A percentile compares a stretch with the other conserved stretches of the same genome.
These are phyloP conservation scores for Cremastinae sp. DNA, from an alignment of 2,888 invertebrate genomes.

Conservation along the genomic window DNA sequence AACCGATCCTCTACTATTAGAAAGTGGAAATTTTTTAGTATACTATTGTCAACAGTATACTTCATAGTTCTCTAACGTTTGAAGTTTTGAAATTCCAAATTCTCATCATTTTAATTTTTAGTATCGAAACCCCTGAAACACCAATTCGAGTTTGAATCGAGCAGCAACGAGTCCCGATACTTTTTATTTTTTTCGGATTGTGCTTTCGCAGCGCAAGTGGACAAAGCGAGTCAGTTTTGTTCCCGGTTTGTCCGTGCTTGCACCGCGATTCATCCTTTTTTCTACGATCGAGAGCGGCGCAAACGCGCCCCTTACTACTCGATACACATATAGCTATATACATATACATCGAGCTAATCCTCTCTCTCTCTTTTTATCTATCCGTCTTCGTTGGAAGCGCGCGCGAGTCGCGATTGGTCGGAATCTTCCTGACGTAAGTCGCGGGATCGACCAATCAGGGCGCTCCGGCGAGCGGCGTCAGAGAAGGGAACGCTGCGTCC, in stretches of 20 bases:
- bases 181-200: neutral
- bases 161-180: no score
- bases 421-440: constrained; percentile 72
- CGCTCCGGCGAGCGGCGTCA: constrained; percentile 40
- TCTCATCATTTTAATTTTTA: no score
- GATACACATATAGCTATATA: neutral
- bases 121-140: no score
- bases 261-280: neutral
- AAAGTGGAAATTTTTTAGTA: no score
- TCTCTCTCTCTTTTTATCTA: constrained; percentile 6
- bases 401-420: constrained; percentile 64
- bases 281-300: constrained; percentile 3
- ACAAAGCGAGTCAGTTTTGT: neutral
- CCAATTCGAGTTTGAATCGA: no score
- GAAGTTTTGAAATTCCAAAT: no score
- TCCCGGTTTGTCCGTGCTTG: neutral
- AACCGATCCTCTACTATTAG: no score
- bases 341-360: neutral
- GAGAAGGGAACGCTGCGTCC: constrained; percentile 61
- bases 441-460: constrained; percentile 73
- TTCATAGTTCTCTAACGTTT: no score
- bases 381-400: neutral
- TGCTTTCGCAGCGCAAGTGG: neutral
- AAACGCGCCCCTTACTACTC: constrained; percentile 21
- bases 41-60: no score